Evolutionary conservation across 2,113 vertebrate species (phyloP).

Genomic region (Regulus satrapa): DNA sequence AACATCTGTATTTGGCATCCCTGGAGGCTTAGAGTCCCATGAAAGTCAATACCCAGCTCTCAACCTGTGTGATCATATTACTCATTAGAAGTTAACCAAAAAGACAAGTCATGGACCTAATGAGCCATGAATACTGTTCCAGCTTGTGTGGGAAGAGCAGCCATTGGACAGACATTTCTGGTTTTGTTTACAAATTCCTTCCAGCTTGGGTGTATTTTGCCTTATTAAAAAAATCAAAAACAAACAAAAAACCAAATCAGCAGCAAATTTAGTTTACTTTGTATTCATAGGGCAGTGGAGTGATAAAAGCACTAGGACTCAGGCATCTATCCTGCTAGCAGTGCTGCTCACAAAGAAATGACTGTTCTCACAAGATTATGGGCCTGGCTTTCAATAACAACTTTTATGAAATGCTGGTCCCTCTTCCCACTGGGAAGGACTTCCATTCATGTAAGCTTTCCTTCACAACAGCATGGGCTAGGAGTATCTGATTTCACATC

Average conservation of each 20-base stretch:
- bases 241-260: neutral
- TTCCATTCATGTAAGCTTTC: neutral
- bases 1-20: neutral
- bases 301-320: neutral
- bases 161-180: neutral
- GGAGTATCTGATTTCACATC: neutral
- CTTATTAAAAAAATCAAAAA: too few relatives aligned
- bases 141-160: neutral
- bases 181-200: neutral
- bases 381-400: neutral
- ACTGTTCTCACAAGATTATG: neutral
- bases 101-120: neutral
- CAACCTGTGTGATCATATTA: neutral
- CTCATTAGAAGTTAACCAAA: neutral
- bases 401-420: neutral
- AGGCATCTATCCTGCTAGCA: neutral
- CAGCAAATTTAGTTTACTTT: neutral
- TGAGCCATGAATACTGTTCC: neutral
- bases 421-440: neutral
- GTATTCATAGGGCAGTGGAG: neutral
- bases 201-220: neutral
- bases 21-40: neutral
- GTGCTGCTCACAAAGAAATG: neutral
- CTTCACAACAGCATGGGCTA: neutral
- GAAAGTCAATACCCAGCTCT: neutral